Conservation (phyloP, 2,113 vertebrate genomes). For the Camelus bactrianus region DNA sequence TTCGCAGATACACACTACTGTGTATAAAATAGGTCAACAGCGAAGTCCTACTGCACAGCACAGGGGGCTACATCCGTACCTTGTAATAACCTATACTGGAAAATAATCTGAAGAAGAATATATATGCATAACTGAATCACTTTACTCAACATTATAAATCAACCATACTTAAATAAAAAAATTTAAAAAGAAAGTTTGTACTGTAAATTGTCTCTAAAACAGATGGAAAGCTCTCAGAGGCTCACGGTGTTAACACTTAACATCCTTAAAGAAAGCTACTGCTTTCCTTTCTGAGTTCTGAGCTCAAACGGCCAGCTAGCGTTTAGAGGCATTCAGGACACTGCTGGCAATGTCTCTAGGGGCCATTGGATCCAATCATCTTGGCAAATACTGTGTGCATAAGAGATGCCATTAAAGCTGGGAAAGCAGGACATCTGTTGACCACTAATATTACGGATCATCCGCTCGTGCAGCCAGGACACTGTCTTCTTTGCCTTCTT, state of each 20-base stretch:
- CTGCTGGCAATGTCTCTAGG: background rate
- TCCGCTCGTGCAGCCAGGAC: background rate
- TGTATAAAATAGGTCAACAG: background rate
- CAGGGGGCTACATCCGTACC: background rate
- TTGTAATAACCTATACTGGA: background rate
- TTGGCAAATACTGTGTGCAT: conserved; percentile 15
- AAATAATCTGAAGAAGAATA: background rate
- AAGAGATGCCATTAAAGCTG: conserved; percentile 50
- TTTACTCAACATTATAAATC: background rate
- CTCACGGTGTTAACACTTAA: background rate
- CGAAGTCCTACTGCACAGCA: background rate
- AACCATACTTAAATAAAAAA: background rate
- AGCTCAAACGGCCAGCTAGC: background rate
- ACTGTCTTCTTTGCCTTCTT: conserved; percentile 26
- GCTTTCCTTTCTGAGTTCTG: background rate
- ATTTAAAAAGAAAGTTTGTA: background rate
- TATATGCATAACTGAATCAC: background rate
- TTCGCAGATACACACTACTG: background rate
- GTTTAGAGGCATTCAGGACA: background rate
- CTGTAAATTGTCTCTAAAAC: background rate
- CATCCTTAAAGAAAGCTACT: background rate
- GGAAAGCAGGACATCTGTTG: conserved; percentile 40
- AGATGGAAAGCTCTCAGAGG: background rate
- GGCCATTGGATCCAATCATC: background rate
- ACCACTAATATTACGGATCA: conserved; percentile 41